Evolutionary conservation across 2,888 invertebrate species (phyloP).

Genomic region (Nowickia ferox): DNA sequence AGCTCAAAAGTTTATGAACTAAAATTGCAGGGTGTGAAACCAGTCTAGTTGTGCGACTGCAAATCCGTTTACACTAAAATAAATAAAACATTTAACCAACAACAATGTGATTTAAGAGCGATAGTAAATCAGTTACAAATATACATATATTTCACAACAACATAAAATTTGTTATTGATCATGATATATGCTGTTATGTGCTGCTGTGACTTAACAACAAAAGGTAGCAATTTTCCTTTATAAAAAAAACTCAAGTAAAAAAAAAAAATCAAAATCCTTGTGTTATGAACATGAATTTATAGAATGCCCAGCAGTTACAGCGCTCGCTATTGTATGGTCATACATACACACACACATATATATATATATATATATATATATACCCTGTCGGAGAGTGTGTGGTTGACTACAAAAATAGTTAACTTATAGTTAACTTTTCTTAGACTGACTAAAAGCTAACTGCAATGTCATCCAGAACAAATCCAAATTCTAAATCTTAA

Average conservation of each 20-base stretch:
- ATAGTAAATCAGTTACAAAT: slow-evolving; percentile 17
- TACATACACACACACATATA: too few relatives aligned
- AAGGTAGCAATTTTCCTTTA: slow-evolving; percentile 61
- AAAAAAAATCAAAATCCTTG: slow-evolving; percentile 50
- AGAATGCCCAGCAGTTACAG: slow-evolving; percentile 53
- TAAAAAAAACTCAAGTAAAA: not conserved
- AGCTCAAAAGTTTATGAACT: too few relatives aligned
- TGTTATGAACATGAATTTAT: slow-evolving; percentile 63
- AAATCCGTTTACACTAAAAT: not conserved
- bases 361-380: too few relatives aligned
- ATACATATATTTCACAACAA: slow-evolving; percentile 32
- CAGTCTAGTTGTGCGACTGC: not conserved
- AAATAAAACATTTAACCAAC: slow-evolving; percentile 7
- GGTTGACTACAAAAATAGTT: too few relatives aligned
- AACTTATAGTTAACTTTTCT: too few relatives aligned
- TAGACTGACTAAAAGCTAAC: too few relatives aligned
- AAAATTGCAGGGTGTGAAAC: too few relatives aligned
- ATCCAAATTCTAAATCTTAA: too few relatives aligned
- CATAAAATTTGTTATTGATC: slow-evolving; percentile 51
- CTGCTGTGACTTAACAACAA: slow-evolving; percentile 54
- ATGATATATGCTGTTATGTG: slow-evolving; percentile 47
- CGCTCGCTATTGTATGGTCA: slow-evolving; percentile 11
- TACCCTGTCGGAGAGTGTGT: too few relatives aligned
- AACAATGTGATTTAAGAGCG: not conserved
- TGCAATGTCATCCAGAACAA: too few relatives aligned